These are phyloP conservation scores for Amphipyra berbera DNA, from an alignment of 2,888 invertebrate species.

Conservation along the genomic window DNA sequence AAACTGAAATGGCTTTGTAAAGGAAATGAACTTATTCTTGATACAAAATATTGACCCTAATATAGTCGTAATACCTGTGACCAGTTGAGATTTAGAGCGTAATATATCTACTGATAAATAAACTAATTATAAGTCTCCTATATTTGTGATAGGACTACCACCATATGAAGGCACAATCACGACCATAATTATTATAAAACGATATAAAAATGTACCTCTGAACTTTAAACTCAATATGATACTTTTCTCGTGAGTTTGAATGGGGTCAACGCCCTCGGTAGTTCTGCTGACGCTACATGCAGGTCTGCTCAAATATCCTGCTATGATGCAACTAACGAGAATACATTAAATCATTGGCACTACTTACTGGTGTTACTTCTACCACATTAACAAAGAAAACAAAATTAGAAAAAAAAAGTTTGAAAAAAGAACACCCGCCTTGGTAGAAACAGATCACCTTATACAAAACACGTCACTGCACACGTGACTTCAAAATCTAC, in stretches of 20 bases:
- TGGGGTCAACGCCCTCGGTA: constrained; percentile 21
- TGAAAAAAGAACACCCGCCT: background rate
- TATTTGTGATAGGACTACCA: too few relatives aligned
- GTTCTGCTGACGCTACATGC: constrained; percentile 12
- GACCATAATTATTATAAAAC: background rate
- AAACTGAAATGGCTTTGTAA: background rate
- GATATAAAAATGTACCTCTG: constrained; percentile 18
- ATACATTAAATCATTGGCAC: background rate
- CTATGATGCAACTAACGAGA: background rate
- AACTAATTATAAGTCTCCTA: too few relatives aligned
- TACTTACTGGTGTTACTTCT: background rate
- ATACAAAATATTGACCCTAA: background rate
- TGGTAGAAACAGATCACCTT: constrained; percentile 5
- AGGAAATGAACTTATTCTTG: background rate
- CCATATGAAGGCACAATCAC: too few relatives aligned
- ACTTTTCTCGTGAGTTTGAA: constrained; percentile 8
- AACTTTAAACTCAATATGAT: constrained; percentile 22
- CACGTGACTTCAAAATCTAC: constrained; percentile 23
- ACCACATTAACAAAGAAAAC: background rate
- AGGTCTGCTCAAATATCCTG: constrained; percentile 1
- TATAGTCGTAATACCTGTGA: too few relatives aligned
- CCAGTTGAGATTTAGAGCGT: too few relatives aligned
- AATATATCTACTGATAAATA: too few relatives aligned
- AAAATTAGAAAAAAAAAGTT: background rate
- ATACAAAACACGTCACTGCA: constrained; percentile 13